Evolutionary conservation across 2,113 vertebrate species (phyloP), one percentile per base, ranked within the genome.

Genomic region (Zootoca vivipara): DNA sequence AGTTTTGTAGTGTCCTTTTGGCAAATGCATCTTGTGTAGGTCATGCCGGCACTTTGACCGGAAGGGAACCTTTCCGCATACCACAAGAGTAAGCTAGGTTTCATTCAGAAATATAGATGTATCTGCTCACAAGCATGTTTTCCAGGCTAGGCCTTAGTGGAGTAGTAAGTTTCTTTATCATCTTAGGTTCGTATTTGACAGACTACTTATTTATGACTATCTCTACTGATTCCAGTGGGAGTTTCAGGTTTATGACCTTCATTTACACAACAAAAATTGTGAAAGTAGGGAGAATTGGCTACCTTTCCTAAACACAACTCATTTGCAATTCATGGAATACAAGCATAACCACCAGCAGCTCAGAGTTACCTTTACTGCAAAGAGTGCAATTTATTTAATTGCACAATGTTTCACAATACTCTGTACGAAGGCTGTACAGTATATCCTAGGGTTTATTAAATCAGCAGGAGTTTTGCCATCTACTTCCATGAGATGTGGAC

Each of bases 11-110:
- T 82, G 84, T 83, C 16, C 56, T 33, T 24, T 78, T 73, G 26
- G 18, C 52, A 85, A 74, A 93, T 81, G 35, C 89, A 92, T 72
- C 87, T 20, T 62, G 67, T 81, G 67, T 79, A 40, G 4, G 64
- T 0, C 7, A 87, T 79, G 87, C 38, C 88, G 87, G 52, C 4
- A 0, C 74, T 85, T 82, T 82, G 69, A n/a, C 10, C 0, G 0
- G 70, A 92, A 89, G 78, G 62, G 89, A 85, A 80, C 79, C 75
- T 87, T 82, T 87, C 30, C 67, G 38, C 67, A 0, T 87, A 83
- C 9, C 7, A 2, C 18, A 24, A 79, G 24, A 82, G 5, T 87
- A 0, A 0, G 40, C 52, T 62, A 80, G 38, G 0, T 0, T 56
- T 33, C 0, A 62, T 8, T 3, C 83, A 92, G 79, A 69, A 69